These are phyloP conservation scores for Papilio polytes DNA, from an alignment of 1,140 invertebrate species.

Conservation along the genomic window DNA sequence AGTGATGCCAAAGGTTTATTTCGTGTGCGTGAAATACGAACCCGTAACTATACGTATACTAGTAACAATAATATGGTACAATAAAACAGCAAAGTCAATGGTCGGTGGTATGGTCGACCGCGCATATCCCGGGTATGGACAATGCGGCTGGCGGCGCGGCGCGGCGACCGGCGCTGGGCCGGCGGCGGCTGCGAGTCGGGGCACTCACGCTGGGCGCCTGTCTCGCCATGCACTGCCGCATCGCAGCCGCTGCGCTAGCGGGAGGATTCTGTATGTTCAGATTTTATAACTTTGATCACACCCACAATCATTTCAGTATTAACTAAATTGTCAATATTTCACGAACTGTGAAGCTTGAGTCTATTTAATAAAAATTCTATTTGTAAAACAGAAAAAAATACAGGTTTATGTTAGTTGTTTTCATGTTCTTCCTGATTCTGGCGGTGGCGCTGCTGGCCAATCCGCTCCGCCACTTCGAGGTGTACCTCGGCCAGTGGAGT, in stretches of 20 bases:
- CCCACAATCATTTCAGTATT: background rate
- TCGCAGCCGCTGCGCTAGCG: conserved; percentile 62
- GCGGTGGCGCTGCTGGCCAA: conserved; percentile 63
- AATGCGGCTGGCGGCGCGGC: conserved; percentile 54
- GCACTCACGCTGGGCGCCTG: conserved; percentile 60
- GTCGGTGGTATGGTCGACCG: conserved; percentile 73
- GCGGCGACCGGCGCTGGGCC: conserved; percentile 50
- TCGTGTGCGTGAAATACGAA: no score
- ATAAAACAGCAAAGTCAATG: conserved; percentile 59
- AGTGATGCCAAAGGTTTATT: no score
- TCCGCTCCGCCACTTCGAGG: conserved; percentile 74
- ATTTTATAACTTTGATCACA: background rate
- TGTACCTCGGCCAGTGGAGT: conserved; percentile 79
- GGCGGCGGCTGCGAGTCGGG: conserved; percentile 60
- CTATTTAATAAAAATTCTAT: background rate
- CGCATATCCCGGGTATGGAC: conserved; percentile 67
- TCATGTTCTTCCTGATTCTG: conserved; percentile 60
- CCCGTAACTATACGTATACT: background rate
- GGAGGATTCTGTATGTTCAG: conserved; percentile 66
- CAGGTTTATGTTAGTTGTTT: conserved; percentile 56
- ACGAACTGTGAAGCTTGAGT: background rate
- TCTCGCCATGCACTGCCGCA: conserved; percentile 69
- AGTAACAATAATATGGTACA: conserved; percentile 9
- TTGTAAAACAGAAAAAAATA: background rate
- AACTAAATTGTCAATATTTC: background rate